A percentile compares a stretch with the other conserved stretches of the same genome.
Evolutionary conservation across 2,797 vertebrate genomes (phyloP).

Genomic region (Vespertilio murinus): DNA sequence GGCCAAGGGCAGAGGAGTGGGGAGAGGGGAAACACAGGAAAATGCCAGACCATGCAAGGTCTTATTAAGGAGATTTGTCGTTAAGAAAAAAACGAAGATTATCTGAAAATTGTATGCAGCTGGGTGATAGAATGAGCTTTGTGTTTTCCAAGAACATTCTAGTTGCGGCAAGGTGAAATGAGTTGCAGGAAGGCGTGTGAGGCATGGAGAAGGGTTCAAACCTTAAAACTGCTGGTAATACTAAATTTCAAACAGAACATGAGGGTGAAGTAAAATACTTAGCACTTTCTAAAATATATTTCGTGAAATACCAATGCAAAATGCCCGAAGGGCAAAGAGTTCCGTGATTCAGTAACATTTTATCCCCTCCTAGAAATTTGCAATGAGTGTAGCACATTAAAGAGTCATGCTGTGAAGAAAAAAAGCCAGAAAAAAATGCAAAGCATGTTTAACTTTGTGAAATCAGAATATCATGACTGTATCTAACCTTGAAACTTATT

Average conservation of each 20-base stretch:
- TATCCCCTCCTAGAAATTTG: neutral
- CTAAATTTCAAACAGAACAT: neutral
- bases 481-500: slow-evolving; percentile 18
- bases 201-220: neutral
- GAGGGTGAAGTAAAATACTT: neutral
- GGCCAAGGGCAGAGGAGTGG: neutral
- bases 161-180: neutral
- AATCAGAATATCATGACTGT: neutral
- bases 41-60: neutral
- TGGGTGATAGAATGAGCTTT: neutral
- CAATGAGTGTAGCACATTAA: neutral
- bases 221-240: neutral
- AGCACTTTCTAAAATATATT: neutral
- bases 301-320: neutral
- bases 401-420: neutral
- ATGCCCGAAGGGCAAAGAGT: neutral
- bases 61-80: neutral
- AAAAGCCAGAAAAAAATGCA: neutral
- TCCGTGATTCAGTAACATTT: neutral
- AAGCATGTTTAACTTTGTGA: neutral
- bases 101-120: neutral
- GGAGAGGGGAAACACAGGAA: neutral
- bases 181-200: neutral
- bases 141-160: neutral
- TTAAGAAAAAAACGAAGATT: neutral